Base-by-base conservation (phyloP, 2,888 invertebrate species). In the Erebia epiphron region DNA sequence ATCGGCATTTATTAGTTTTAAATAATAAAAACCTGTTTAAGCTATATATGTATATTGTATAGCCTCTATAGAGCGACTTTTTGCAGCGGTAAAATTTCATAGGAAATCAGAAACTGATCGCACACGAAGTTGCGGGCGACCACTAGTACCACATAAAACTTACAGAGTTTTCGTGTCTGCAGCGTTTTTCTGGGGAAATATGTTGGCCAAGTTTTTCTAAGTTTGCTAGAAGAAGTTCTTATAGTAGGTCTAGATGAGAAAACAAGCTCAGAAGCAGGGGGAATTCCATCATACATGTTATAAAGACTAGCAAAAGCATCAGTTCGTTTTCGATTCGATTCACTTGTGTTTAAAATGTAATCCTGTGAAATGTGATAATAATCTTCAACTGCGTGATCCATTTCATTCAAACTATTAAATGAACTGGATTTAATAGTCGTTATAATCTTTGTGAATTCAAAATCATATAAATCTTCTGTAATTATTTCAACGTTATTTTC, bases 401-500 rank as follows among this genome's bases (percentile, higher is more conserved):
- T 65, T 41, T 65, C 54, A 65, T 43, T 18, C 5, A 14, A 57
- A 3, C 13, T 57, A 7, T 26, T 57, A 7, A 14, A 21, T 57
- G 13, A 57, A 26, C 0, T 57, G 21, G 26, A 11, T 26, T 57
- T 14, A 21, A 26, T 57, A 14, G 26, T 57, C 9, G 54, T 16
- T 16, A 62, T 13, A 63, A 14, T 66, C 43, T 58, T 69, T 64
- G 69, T 70, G 21, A 72, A 69, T 68, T 73, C 73, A 58, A 77
- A 77, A 71, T 76, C 75, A 35, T 74, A 76, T 57, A 75, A 69
- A 50, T 73, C 74, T 46, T 76, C 73, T 43, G 77, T 71, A 16
- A 61, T 50, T 52, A 61, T 2, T 10, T 67, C 67, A 16, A 16
- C 50, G 43, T 10, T 65, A 16, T 65, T 68, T 41, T 71, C 69